A percentile compares a stretch with the other conserved stretches of the same genome.
phyloP scores from a whole-genome alignment of 2,797 vertebrate species.

The Pangasius larnaudii region DNA sequence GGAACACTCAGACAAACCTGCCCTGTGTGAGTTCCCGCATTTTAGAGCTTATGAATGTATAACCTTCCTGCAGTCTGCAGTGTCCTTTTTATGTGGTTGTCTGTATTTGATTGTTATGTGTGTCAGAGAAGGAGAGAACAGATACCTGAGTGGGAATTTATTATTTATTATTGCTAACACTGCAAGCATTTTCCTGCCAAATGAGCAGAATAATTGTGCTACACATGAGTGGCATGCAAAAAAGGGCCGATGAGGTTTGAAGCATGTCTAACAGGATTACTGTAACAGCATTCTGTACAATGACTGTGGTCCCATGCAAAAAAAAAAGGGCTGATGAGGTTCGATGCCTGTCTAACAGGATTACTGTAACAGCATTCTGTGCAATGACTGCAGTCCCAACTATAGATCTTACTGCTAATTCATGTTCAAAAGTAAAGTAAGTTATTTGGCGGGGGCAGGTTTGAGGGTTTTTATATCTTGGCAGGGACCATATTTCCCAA shows the following conservation, averaged over 20 bases:
- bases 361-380: background rate
- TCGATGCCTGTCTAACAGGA: background rate
- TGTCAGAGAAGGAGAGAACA: slow-evolving; percentile 13
- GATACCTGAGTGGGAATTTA: background rate
- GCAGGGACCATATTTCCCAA: background rate
- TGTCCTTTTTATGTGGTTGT: slow-evolving; percentile 8
- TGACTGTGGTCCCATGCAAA: background rate
- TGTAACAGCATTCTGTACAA: background rate
- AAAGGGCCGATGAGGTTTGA: background rate
- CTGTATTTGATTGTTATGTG: slow-evolving; percentile 1
- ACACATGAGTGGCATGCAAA: background rate
- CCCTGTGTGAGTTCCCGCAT: slow-evolving; percentile 19
- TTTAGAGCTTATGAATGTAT: slow-evolving; percentile 23
- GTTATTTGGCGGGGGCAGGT: no score
- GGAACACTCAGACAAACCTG: slow-evolving; percentile 23
- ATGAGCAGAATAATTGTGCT: slow-evolving; percentile 19
- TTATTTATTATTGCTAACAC: slow-evolving; percentile 17
- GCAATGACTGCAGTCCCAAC: background rate
- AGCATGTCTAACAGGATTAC: background rate
- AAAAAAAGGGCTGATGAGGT: no score
- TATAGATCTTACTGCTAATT: background rate
- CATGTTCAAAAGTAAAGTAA: background rate
- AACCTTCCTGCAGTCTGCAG: background rate
- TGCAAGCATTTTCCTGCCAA: slow-evolving; percentile 16
- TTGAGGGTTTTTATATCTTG: background rate